Evolutionary conservation across 2,113 vertebrate genomes (phyloP).

Genomic region (Fregata magnificens): DNA sequence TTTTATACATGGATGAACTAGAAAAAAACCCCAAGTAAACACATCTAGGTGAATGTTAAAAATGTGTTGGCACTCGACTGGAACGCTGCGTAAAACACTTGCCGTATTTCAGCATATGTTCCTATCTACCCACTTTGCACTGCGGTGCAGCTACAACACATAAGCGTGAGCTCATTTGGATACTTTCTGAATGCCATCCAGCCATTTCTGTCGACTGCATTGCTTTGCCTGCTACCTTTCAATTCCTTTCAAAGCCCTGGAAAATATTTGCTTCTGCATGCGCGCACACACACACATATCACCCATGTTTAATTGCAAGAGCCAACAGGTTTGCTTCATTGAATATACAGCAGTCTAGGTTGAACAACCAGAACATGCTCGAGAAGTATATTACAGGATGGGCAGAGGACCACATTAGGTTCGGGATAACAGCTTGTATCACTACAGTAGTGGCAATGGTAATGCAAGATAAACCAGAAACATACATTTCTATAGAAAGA

Average conservation of each 20-base stretch:
- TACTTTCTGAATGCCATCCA: background rate
- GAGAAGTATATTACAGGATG: background rate
- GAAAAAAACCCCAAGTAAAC: background rate
- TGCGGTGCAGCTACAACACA: background rate
- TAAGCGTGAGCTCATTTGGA: constrained; percentile 37
- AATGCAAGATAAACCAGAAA: background rate
- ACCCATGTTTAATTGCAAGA: background rate
- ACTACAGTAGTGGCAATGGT: background rate
- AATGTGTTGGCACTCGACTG: background rate
- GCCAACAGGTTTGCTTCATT: background rate
- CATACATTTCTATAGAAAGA: background rate
- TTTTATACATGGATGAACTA: background rate
- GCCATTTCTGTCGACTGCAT: background rate
- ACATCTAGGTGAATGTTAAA: background rate
- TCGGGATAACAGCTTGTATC: background rate
- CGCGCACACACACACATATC: rapidly evolving
- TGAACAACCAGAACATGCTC: background rate
- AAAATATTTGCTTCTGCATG: background rate
- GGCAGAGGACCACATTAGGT: background rate
- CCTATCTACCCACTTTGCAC: constrained; percentile 10
- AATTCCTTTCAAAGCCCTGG: background rate
- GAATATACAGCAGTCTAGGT: background rate
- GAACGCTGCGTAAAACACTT: background rate
- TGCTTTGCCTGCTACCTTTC: constrained; percentile 28
- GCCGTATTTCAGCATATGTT: background rate